Percentiles rank a stretch among this genome's conserved stretches.
Conservation (phyloP, 2,113 vertebrate genomes). For the Apteryx mantelli region DNA sequence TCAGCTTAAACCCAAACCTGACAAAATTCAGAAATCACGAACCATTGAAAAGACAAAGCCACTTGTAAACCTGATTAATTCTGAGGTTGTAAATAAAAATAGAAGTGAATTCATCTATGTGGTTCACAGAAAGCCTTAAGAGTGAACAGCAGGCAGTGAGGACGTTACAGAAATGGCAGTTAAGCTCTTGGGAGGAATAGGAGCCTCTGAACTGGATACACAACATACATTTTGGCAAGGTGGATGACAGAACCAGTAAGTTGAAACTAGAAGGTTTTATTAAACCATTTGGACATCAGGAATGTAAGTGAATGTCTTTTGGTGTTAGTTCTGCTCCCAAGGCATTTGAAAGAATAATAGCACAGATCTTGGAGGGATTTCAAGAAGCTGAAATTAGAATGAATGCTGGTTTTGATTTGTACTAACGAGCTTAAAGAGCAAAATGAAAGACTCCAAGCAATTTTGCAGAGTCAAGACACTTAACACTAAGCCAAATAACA, state of each 20-base stretch:
- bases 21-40: not conserved
- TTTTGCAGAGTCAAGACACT: slow-evolving; percentile 64
- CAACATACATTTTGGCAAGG: not conserved
- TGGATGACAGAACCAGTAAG: not conserved
- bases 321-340: slow-evolving; percentile 32
- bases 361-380: slow-evolving; percentile 61
- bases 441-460: slow-evolving; percentile 55
- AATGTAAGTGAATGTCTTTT: not conserved
- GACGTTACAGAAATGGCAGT: not conserved
- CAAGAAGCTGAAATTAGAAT: slow-evolving; percentile 65
- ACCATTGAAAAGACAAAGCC: not conserved
- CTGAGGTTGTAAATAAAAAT: fast-evolving
- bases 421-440: slow-evolving; percentile 66
- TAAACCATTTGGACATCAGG: not conserved
- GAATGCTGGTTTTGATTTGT: slow-evolving; percentile 70
- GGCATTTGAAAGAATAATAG: slow-evolving; percentile 34
- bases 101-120: fast-evolving
- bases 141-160: not conserved
- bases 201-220: not conserved
- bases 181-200: not conserved
- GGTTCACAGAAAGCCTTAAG: not conserved
- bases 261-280: not conserved
- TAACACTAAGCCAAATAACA: slow-evolving; percentile 16
- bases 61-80: fast-evolving
- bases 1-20: not conserved